These are phyloP conservation scores for Alces alces DNA, from an alignment of 2,113 vertebrate species.

Conservation along the genomic window DNA sequence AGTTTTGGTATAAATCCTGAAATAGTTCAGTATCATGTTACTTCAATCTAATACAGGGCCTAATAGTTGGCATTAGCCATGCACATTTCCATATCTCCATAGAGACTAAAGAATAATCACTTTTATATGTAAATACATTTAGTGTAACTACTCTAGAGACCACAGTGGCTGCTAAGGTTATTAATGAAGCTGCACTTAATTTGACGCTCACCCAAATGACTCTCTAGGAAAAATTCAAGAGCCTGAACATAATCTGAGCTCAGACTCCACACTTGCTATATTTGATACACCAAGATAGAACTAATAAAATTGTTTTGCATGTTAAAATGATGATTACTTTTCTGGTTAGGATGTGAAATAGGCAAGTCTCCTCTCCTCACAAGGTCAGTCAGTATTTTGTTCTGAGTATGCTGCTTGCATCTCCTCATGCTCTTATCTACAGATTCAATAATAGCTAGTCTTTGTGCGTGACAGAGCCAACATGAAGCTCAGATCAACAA, in stretches of 20 bases:
- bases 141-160: conserved; percentile 35
- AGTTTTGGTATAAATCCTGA: background rate
- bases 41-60: background rate
- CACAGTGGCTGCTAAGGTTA: conserved; percentile 11
- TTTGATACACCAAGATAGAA: background rate
- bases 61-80: conserved; percentile 37
- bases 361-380: background rate
- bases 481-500: background rate
- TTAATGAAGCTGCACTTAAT: conserved; percentile 60
- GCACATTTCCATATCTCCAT: conserved; percentile 36
- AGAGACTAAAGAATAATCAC: conserved; percentile 61
- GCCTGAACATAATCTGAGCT: background rate
- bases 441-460: background rate
- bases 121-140: conserved; percentile 70
- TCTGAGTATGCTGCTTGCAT: background rate
- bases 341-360: background rate
- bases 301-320: background rate
- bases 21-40: background rate
- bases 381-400: background rate
- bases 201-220: conserved; percentile 21
- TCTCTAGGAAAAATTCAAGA: conserved; percentile 45
- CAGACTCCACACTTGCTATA: background rate
- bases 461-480: background rate
- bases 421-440: background rate
- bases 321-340: background rate